Evolutionary conservation across 35 echinoderm and acorn worm genomes (phyloP).

Genomic region (Chiridota heheva): DNA sequence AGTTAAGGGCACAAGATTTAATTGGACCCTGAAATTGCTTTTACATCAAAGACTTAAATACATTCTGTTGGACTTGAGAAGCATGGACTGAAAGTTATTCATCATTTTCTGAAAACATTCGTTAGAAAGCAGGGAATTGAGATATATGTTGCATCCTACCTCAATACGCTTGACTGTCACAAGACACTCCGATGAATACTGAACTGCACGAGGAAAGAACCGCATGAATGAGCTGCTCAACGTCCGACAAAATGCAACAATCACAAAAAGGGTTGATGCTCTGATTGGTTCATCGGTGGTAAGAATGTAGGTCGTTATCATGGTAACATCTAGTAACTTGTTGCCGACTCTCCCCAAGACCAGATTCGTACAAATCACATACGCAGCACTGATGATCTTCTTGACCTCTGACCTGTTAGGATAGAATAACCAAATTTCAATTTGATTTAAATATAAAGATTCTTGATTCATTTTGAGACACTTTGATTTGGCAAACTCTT

Average conservation of each 20-base stretch:
- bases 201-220: conserved; percentile 56
- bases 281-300: conserved; percentile 53
- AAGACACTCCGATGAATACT: conserved; percentile 47
- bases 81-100: too few relatives aligned
- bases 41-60: too few relatives aligned
- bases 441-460: too few relatives aligned
- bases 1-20: too few relatives aligned
- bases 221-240: conserved; percentile 52
- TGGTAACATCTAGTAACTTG: conserved; percentile 56
- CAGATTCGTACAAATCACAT: conserved; percentile 54
- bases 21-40: too few relatives aligned
- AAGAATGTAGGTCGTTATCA: conserved; percentile 61
- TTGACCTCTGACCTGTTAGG: conserved; percentile 49
- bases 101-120: too few relatives aligned
- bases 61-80: too few relatives aligned
- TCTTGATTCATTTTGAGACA: too few relatives aligned
- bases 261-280: conserved; percentile 58
- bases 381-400: conserved; percentile 53
- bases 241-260: conserved; percentile 48
- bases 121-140: too few relatives aligned
- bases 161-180: conserved; percentile 61
- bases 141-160: too few relatives aligned
- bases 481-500: too few relatives aligned
- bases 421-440: too few relatives aligned
- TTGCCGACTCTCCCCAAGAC: conserved; percentile 54